Evolutionary conservation across 1,140 invertebrate genomes (phyloP).

Genomic region (Glossosoma conforme): DNA sequence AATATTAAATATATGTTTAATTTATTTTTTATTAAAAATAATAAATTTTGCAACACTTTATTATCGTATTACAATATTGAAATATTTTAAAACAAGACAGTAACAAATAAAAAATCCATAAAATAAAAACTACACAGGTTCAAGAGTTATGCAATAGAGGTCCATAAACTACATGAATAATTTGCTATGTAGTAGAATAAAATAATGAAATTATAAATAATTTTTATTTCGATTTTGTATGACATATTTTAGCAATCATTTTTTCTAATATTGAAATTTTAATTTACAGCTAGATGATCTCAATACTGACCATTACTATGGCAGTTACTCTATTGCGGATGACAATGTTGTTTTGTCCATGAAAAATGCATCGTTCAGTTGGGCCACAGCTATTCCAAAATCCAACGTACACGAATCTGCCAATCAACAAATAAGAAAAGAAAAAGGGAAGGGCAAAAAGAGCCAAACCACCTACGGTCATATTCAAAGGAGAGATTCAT

Average conservation of each 20-base stretch:
- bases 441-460: conserved; percentile 15
- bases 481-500: conserved; percentile 29
- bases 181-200: no score
- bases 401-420: conserved; percentile 1
- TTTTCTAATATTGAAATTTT: no score
- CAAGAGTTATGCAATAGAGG: no score
- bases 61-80: no score
- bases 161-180: no score
- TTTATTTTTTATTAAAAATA: no score
- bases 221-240: conserved; percentile 20
- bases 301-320: conserved; percentile 50
- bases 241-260: no score
- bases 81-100: no score
- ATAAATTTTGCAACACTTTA: no score
- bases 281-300: conserved; percentile 59
- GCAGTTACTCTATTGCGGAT: conserved; percentile 35
- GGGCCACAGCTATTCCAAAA: conserved; percentile 35
- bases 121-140: no score
- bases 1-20: no score
- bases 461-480: conserved; percentile 17
- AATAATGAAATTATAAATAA: not conserved
- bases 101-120: no score
- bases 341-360: conserved; percentile 45
- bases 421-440: conserved; percentile 5
- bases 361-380: conserved; percentile 49